Evolutionary conservation across 53 echinoderm and acorn worm genomes (phyloP).

Genomic region (Echinarachnius parma): DNA sequence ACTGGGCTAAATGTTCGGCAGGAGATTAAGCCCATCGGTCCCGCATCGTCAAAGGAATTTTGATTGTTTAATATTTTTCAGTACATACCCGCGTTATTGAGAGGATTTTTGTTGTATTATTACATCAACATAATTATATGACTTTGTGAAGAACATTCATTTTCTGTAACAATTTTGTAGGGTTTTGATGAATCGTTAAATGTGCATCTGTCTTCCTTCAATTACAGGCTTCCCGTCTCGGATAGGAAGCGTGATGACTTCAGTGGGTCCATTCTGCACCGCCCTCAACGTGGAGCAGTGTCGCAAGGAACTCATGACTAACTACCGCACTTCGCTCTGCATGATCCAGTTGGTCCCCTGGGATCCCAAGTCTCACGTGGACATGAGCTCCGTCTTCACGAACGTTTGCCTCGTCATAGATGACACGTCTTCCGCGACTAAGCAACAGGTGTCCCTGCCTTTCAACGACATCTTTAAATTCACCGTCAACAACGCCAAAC

Average conservation of each 20-base stretch:
- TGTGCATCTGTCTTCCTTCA: too few relatives aligned
- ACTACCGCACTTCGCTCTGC: slow-evolving; percentile 37
- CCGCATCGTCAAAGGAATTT: too few relatives aligned
- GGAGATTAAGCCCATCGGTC: too few relatives aligned
- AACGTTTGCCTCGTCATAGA: slow-evolving; percentile 18
- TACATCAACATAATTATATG: too few relatives aligned
- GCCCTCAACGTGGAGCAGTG: slow-evolving; percentile 34
- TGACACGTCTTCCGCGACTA: slow-evolving; percentile 22
- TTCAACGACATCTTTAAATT: slow-evolving; percentile 36
- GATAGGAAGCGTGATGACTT: slow-evolving; percentile 7
- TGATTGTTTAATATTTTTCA: too few relatives aligned
- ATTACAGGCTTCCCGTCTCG: slow-evolving; percentile 18
- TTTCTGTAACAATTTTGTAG: too few relatives aligned
- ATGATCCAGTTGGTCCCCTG: slow-evolving; percentile 40
- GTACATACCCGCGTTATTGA: too few relatives aligned
- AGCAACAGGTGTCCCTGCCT: slow-evolving; percentile 13
- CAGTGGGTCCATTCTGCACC: slow-evolving; percentile 18
- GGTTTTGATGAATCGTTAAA: too few relatives aligned
- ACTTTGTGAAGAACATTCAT: too few relatives aligned
- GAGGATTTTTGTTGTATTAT: too few relatives aligned
- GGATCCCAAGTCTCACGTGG: slow-evolving; percentile 40
- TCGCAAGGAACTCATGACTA: slow-evolving; percentile 26
- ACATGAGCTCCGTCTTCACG: slow-evolving; percentile 35
- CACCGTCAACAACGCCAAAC: slow-evolving; percentile 33
- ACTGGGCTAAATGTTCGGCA: too few relatives aligned